Conservation (phyloP, 2,113 vertebrate genomes). For the Cyphomyrus plagiostoma region DNA sequence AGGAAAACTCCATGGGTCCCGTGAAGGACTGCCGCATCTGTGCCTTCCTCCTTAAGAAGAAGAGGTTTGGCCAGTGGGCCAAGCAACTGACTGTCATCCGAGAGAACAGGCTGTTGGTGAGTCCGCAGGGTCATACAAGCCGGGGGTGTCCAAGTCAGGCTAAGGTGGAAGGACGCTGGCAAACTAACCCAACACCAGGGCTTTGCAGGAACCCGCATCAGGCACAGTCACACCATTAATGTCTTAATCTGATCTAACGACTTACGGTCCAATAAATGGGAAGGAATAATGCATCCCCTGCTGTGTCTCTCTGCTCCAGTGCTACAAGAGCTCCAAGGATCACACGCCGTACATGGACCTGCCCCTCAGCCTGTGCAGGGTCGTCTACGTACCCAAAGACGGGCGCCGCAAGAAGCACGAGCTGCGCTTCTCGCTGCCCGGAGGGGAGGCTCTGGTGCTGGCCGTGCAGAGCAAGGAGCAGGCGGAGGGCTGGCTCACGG, state of each 20-base stretch:
- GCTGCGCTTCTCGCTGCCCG: constrained; percentile 80
- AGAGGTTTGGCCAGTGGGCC: constrained; percentile 94
- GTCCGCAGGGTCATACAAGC: background rate
- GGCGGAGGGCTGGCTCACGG: constrained; percentile 95
- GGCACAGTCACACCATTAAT: background rate
- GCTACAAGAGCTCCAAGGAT: constrained; percentile 96
- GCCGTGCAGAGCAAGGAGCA: constrained; percentile 94
- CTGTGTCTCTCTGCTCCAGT: constrained; percentile 54
- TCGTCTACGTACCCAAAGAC: constrained; percentile 87
- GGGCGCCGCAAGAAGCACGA: constrained; percentile 90
- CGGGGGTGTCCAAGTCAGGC: background rate
- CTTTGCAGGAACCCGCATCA: background rate
- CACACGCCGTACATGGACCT: constrained; percentile 76
- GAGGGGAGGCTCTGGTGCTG: constrained; percentile 80
- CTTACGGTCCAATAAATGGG: background rate
- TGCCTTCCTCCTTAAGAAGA: constrained; percentile 90
- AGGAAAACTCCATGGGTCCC: constrained; percentile 78
- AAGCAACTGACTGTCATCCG: constrained; percentile 89
- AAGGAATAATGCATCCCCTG: background rate
- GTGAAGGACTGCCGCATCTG: constrained; percentile 87
- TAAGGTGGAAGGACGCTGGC: background rate
- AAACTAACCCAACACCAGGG: background rate
- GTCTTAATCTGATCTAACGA: too few relatives aligned
- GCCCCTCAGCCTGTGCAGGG: constrained; percentile 69
- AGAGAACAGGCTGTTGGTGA: constrained; percentile 86